These are phyloP conservation scores for Leptinotarsa tumamoca DNA, from an alignment of 2,888 invertebrate genomes.

Conservation along the genomic window DNA sequence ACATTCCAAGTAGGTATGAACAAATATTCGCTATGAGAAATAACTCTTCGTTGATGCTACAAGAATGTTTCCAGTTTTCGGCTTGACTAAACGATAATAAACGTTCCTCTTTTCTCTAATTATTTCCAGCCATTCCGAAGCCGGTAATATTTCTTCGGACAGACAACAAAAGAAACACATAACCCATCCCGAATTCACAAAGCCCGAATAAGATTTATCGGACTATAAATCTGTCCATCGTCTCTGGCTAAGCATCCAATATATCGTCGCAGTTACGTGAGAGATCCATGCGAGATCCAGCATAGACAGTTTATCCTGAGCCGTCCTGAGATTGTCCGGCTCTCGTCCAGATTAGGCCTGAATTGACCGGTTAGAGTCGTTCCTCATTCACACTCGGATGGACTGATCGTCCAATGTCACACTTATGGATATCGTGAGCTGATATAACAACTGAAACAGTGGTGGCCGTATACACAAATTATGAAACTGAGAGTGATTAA, in stretches of 20 bases:
- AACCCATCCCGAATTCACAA: slow-evolving; percentile 48
- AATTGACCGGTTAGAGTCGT: slow-evolving; percentile 66
- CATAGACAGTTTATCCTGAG: slow-evolving; percentile 52
- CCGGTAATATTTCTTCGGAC: slow-evolving; percentile 42
- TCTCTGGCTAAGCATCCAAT: slow-evolving; percentile 62
- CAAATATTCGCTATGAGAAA: slow-evolving; percentile 2
- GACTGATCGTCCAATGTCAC: slow-evolving; percentile 57
- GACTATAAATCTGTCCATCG: slow-evolving; percentile 56
- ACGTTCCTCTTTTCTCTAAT: slow-evolving; percentile 41
- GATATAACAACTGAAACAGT: background rate
- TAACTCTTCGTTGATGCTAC: background rate
- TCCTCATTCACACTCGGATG: slow-evolving; percentile 66
- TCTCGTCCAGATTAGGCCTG: slow-evolving; percentile 63
- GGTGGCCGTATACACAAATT: too few relatives aligned
- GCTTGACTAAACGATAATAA: slow-evolving; percentile 30
- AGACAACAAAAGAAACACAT: slow-evolving; percentile 48
- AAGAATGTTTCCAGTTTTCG: slow-evolving; percentile 26
- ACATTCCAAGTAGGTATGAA: too few relatives aligned
- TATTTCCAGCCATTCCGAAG: slow-evolving; percentile 40
- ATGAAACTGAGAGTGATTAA: too few relatives aligned
- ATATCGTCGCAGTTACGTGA: slow-evolving; percentile 60
- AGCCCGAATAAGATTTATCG: slow-evolving; percentile 54
- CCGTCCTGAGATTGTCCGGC: slow-evolving; percentile 62
- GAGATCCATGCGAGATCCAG: slow-evolving; percentile 49
- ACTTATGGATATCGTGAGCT: slow-evolving; percentile 21